Evolutionary conservation across 2,113 vertebrate genomes (phyloP).

Genomic region (Otolemur garnettii): DNA sequence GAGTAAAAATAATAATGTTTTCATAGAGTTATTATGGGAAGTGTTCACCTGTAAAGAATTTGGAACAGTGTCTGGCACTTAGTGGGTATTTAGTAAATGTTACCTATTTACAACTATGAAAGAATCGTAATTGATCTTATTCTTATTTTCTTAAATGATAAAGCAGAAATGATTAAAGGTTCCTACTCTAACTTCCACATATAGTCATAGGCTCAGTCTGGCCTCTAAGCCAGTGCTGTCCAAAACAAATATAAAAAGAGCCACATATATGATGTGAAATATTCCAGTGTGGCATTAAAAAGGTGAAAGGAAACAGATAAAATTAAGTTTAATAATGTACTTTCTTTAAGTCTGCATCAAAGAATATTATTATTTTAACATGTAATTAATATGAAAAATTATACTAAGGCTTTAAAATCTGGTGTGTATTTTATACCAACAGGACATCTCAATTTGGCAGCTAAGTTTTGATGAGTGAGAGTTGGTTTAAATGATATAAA

Average conservation of each 20-base stretch:
- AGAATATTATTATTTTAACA: constrained; percentile 41
- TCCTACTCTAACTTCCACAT: background rate
- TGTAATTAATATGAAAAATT: background rate
- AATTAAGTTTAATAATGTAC: constrained; percentile 7
- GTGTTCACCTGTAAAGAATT: background rate
- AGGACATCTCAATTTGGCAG: background rate
- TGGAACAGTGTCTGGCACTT: background rate
- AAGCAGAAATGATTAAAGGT: background rate
- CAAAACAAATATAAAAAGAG: background rate
- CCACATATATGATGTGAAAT: background rate
- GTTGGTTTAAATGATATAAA: constrained; percentile 34
- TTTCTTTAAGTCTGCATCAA: background rate
- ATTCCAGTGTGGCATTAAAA: background rate
- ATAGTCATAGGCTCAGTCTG: background rate
- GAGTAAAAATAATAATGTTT: background rate
- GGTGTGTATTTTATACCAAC: background rate
- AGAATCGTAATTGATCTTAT: background rate
- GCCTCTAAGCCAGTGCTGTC: background rate
- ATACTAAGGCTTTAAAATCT: constrained; percentile 23
- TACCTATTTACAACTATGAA: background rate
- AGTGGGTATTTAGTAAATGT: background rate
- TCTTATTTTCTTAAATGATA: constrained; percentile 2
- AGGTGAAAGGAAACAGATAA: constrained; percentile 24
- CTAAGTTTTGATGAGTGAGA: constrained; percentile 31
- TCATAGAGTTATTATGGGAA: background rate